phyloP scores from a whole-genome alignment of 2,888 invertebrate species.

The Amblyjoppa proteus region DNA sequence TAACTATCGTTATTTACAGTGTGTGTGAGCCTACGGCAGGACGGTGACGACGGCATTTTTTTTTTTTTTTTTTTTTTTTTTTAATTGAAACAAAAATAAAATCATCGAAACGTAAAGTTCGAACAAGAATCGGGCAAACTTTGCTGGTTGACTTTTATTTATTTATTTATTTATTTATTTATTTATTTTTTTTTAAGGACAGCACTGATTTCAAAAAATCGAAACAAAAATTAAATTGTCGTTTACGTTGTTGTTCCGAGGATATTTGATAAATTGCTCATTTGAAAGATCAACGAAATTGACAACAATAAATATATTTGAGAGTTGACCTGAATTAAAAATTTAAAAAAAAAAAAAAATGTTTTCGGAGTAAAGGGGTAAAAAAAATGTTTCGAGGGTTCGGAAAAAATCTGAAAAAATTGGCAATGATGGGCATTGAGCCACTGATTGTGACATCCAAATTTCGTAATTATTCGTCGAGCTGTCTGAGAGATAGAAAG shows the following conservation, averaged over 20 bases:
- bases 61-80: neutral
- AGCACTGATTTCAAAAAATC: neutral
- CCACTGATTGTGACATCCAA: neutral
- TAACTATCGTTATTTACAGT: constrained; percentile 52
- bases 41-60: constrained; percentile 70
- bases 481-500: neutral
- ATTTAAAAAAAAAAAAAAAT: neutral
- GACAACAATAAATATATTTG: constrained; percentile 17
- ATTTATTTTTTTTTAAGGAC: too few relatives aligned
- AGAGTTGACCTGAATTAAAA: neutral
- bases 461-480: neutral
- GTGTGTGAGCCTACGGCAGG: constrained; percentile 64
- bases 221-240: neutral
- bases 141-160: neutral
- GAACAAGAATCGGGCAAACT: neutral
- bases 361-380: neutral
- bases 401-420: neutral
- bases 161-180: too few relatives aligned
- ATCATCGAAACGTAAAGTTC: constrained; percentile 16
- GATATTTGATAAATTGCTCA: neutral
- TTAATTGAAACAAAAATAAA: constrained; percentile 32
- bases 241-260: neutral
- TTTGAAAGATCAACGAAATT: constrained; percentile 5
- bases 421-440: neutral
- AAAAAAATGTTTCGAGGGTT: neutral